Evolutionary conservation across 92 coral and sea anemone species (phyloP).

Genomic region (Anthopleura xanthogrammica): DNA sequence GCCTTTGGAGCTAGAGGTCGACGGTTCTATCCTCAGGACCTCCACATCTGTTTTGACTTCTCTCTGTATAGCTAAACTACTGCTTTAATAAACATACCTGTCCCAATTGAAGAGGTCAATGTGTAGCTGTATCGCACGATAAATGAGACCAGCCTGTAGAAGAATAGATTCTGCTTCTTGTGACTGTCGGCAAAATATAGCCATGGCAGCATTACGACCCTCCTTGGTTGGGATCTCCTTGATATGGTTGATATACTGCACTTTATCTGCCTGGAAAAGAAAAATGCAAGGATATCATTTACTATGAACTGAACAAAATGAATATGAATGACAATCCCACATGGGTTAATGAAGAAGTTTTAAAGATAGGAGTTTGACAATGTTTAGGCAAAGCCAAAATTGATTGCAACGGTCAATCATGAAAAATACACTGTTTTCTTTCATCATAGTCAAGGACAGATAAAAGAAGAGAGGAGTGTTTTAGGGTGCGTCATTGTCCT

Average conservation of each 20-base stretch:
- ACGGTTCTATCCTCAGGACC: too few relatives aligned
- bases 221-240: conserved; percentile 98
- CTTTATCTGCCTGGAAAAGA: conserved; percentile 86
- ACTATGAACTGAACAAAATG: not conserved
- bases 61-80: not conserved
- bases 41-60: too few relatives aligned
- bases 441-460: not conserved
- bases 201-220: conserved; percentile 99
- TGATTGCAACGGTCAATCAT: too few relatives aligned
- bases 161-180: conserved; percentile 92
- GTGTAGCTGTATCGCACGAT: conserved; percentile 94
- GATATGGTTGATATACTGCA: conserved; percentile 94
- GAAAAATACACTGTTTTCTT: too few relatives aligned
- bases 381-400: too few relatives aligned
- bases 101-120: conserved; percentile 99
- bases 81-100: conserved; percentile 48
- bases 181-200: conserved; percentile 88
- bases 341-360: not conserved
- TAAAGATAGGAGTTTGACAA: too few relatives aligned
- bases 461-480: not conserved
- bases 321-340: not conserved
- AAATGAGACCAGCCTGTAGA: conserved; percentile 86
- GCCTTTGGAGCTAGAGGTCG: too few relatives aligned
- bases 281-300: not conserved
- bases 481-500: not conserved